A percentile compares a stretch with the other conserved stretches of the same genome.
Evolutionary conservation across 1,140 invertebrate genomes (phyloP).

Genomic region (Probaryconus sp.): DNA sequence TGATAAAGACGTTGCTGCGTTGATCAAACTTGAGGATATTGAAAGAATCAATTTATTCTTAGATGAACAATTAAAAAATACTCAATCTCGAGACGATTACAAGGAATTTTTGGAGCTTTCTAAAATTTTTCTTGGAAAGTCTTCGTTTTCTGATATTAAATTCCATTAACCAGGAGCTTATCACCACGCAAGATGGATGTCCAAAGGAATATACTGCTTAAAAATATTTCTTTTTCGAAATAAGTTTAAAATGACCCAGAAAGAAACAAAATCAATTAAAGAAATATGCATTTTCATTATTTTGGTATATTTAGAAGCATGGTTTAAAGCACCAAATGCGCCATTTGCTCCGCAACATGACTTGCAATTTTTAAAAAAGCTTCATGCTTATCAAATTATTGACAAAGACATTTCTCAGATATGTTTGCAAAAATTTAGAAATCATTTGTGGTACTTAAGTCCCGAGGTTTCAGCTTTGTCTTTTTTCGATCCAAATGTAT

Average conservation of each 20-base stretch:
- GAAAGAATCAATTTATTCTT: no score
- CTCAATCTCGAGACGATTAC: slow-evolving; percentile 1
- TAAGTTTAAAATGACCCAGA: slow-evolving; percentile 35
- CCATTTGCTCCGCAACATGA: slow-evolving; percentile 48
- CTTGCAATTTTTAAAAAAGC: slow-evolving; percentile 32
- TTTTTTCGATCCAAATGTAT: slow-evolving; percentile 30
- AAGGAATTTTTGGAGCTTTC: not conserved
- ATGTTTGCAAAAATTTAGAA: slow-evolving; percentile 48
- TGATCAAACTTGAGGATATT: no score
- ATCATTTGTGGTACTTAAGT: no score
- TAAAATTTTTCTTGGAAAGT: slow-evolving; percentile 16
- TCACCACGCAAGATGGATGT: slow-evolving; percentile 34
- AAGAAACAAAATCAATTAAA: slow-evolving; percentile 50
- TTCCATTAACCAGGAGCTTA: slow-evolving; percentile 13
- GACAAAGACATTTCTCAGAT: slow-evolving; percentile 25
- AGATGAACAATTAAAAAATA: no score
- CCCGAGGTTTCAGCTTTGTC: slow-evolving; percentile 20
- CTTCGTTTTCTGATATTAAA: not conserved
- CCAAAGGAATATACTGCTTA: slow-evolving; percentile 46
- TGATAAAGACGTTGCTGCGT: no score
- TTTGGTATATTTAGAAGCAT: slow-evolving; percentile 55
- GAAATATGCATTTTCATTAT: slow-evolving; percentile 60
- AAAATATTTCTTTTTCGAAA: slow-evolving; percentile 47
- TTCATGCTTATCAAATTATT: slow-evolving; percentile 35
- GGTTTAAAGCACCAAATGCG: slow-evolving; percentile 45